Percentiles rank a stretch among this genome's conserved stretches.
phyloP scores from a whole-genome alignment of 2,113 vertebrate species.

The Salvelinus sp. region DNA sequence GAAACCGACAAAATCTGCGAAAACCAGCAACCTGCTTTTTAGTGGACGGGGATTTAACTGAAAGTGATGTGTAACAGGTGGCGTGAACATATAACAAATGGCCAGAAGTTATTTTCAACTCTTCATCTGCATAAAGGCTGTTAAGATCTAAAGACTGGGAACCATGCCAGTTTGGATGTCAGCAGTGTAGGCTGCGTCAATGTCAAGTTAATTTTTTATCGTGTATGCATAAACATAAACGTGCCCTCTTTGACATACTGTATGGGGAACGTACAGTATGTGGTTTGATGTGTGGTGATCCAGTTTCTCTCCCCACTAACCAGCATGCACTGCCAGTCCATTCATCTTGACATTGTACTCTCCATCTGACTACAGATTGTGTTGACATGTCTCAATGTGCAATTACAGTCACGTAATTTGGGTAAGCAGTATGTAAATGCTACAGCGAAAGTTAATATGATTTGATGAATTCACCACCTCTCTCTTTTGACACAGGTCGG shows the following conservation, averaged over 20 bases:
- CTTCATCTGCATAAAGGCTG: slow-evolving; percentile 42
- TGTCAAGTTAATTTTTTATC: slow-evolving; percentile 52
- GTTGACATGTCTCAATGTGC: slow-evolving; percentile 16
- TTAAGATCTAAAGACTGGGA: slow-evolving; percentile 25
- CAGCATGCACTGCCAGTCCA: slow-evolving; percentile 2
- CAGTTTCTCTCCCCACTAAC: slow-evolving; percentile 8
- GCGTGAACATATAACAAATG: slow-evolving; percentile 35
- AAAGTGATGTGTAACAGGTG: slow-evolving; percentile 28
- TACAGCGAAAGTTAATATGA: slow-evolving; percentile 10
- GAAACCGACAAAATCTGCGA: slow-evolving; percentile 4
- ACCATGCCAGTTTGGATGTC: slow-evolving; percentile 35
- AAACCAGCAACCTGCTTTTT: slow-evolving; percentile 35
- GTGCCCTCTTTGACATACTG: neutral
- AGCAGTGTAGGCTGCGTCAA: slow-evolving; percentile 54
- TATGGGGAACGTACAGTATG: slow-evolving; percentile 33
- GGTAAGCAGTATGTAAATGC: neutral
- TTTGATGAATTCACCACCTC: slow-evolving; percentile 54
- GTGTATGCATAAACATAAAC: slow-evolving; percentile 43
- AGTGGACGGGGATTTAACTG: slow-evolving; percentile 21
- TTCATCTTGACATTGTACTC: neutral
- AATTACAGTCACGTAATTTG: slow-evolving; percentile 18
- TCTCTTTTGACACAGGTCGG: slow-evolving; percentile 67
- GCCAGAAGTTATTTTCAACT: slow-evolving; percentile 13
- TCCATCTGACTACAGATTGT: neutral
- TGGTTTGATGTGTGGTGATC: slow-evolving; percentile 23